Conservation (phyloP, 2,797 vertebrate genomes). For the Staurois parvus region DNA sequence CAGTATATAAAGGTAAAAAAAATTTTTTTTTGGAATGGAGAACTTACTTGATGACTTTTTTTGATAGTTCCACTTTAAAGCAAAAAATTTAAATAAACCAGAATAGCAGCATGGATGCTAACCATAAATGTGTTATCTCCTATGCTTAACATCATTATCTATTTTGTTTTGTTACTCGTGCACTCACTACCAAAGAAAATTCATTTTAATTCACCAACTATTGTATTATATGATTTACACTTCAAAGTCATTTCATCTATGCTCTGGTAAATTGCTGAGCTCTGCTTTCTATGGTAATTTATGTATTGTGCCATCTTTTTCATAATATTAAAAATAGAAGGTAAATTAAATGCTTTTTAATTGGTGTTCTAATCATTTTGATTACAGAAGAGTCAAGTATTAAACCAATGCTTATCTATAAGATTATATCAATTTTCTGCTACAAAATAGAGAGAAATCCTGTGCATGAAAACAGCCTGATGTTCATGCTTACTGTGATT, state of each 20-base stretch:
- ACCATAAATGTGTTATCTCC: constrained; percentile 1
- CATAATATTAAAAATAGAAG: constrained; percentile 74
- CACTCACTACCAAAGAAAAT: constrained; percentile 79
- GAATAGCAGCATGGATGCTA: background rate
- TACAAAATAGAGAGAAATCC: constrained; percentile 23
- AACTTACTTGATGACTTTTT: too few species aligned
- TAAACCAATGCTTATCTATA: constrained; percentile 84
- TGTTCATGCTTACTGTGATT: constrained; percentile 6
- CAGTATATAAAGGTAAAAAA: too few species aligned
- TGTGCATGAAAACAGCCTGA: constrained; percentile 8
- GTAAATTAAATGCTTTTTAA: constrained; percentile 84
- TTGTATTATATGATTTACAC: constrained; percentile 85
- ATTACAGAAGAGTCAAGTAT: constrained; percentile 83
- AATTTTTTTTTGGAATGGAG: too few species aligned
- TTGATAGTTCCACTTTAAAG: background rate
- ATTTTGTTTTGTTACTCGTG: constrained; percentile 1
- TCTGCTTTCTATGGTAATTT: constrained; percentile 85
- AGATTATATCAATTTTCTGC: constrained; percentile 74
- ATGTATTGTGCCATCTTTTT: constrained; percentile 80
- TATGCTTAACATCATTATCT: background rate
- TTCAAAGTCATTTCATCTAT: constrained; percentile 84
- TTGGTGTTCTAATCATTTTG: constrained; percentile 84
- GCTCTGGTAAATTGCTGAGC: constrained; percentile 86
- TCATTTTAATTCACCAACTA: constrained; percentile 81
- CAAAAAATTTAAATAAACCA: background rate